Percentiles rank a stretch among this genome's conserved stretches.
Conservation (phyloP, 2,113 vertebrate genomes). For the Lontra canadensis region DNA sequence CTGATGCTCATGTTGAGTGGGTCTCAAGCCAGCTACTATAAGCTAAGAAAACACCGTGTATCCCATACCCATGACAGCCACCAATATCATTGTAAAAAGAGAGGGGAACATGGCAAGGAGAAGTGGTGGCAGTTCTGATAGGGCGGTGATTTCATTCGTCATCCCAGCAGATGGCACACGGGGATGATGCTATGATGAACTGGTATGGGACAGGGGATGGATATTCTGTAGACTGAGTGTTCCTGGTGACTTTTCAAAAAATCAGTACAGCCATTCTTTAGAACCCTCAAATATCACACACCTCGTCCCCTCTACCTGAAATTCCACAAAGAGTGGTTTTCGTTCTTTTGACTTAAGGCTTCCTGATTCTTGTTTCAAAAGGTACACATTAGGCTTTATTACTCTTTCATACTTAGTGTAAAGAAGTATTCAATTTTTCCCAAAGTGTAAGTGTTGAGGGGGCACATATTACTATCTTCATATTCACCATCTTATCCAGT, state of each 20-base stretch:
- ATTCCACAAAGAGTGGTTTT: background rate
- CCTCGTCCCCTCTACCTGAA: background rate
- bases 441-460: background rate
- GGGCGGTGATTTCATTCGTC: background rate
- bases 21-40: background rate
- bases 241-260: background rate
- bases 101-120: background rate
- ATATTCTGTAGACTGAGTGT: background rate
- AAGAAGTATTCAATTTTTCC: background rate
- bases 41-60: background rate
- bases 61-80: background rate
- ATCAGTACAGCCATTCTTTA: background rate
- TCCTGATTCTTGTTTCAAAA: background rate
- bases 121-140: background rate
- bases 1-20: background rate
- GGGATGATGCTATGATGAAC: background rate
- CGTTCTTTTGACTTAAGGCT: background rate
- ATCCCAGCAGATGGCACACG: background rate
- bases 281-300: background rate
- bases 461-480: background rate
- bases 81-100: background rate
- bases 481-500: background rate
- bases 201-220: background rate
- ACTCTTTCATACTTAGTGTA: background rate
- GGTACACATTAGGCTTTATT: background rate